phyloP scores from a whole-genome alignment of 1,140 invertebrate genomes.

The Diplogasteroides magnus region DNA sequence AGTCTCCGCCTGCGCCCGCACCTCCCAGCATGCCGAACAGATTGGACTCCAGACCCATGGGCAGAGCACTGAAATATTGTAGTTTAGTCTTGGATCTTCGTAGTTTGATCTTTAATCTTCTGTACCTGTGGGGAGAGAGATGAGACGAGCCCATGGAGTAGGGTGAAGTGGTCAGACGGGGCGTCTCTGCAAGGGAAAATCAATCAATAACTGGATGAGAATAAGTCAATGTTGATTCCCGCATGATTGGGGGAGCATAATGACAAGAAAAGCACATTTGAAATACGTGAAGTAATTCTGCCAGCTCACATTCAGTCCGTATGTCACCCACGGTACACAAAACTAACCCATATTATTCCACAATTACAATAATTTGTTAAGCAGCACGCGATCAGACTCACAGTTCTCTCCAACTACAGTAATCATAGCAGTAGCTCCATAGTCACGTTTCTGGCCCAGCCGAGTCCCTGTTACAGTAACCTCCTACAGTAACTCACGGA shows the following conservation, averaged over 20 bases:
- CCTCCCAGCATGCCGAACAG: background rate
- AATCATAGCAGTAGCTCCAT: background rate
- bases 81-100: too few relatives aligned
- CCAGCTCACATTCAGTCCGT: background rate
- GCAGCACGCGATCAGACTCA: background rate
- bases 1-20: too few relatives aligned
- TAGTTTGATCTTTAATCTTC: too few relatives aligned
- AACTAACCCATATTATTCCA: background rate
- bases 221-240: too few relatives aligned
- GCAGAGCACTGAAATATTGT: background rate
- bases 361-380: background rate
- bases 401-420: background rate
- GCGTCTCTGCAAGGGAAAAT: background rate
- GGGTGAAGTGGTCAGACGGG: background rate
- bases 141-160: background rate
- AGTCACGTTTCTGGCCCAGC: background rate
- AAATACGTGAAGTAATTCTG: background rate
- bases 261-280: background rate
- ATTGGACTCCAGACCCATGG: background rate
- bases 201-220: background rate
- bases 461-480: too few relatives aligned
- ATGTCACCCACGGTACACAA: background rate
- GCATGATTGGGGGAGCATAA: too few relatives aligned
- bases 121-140: too few relatives aligned
- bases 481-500: slow-evolving; percentile 1